Evolutionary conservation across 2,797 vertebrate species (phyloP), one percentile per base, ranked within the genome.

Genomic region (Smutsia temminckii): DNA sequence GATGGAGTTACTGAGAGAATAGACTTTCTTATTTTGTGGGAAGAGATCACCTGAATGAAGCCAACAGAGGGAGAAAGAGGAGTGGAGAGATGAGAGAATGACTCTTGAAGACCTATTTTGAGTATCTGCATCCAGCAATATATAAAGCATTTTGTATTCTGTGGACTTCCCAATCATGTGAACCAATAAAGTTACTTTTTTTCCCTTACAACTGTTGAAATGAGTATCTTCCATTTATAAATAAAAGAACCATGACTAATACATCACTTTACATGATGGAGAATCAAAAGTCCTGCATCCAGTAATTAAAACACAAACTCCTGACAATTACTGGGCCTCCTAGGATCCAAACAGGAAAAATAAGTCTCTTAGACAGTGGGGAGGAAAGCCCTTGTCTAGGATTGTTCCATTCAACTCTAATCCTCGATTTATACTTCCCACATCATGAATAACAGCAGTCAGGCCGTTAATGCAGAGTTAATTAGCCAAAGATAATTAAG

Each of bases 401-500:
- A 66, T 42, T 37, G 5, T 84, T 74, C 83, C 89, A 40, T 42
- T 89, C 16, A 61, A 40, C 63, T 40, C 34, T 84, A 86, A 78
- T 1, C 8, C 9, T 97, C 86, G 89, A 74, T 72, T 94, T 96
- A 84, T 87, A 72, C 34, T 93, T 93, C 42, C 57, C 40, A 29
- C 83, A 81, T 80, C 55, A 95, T 96, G 91, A 94, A 97, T 96
- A 95, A 93, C 61, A 57, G 29, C 89, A 95, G 53, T 80, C 74
- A 93, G 46, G 69, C 12, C 86, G 95, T 89, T 95, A 94, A 78
- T 91, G 89, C 68, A 95, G 89, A 95, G 37, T 93, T 95, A 97
- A 97, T 97, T 96, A 97, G 81, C 78, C 79, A 95, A 86, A 92
- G 91, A 89, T 95, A 94, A 97, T 97, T 96, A 95, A 96, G 80